Base-by-base conservation (phyloP, 2,797 vertebrate species). In the Notolabrus celidotus region DNA sequence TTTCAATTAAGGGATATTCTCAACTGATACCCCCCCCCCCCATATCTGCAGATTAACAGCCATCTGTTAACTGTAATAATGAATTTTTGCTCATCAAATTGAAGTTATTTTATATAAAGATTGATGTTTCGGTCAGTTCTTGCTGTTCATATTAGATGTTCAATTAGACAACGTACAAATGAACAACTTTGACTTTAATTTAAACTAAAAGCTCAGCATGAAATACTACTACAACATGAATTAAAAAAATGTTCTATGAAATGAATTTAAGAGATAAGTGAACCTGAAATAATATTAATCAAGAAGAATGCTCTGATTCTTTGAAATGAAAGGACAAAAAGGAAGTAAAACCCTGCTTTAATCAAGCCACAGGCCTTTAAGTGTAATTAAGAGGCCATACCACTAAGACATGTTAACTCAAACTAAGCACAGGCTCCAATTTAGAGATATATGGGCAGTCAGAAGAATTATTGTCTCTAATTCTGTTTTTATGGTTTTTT, bases 41-140 rank as follows among this genome's bases (percentile, higher is more conserved):
- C 14, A n/a, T 53, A 65, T 67, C 33, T 61, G 20, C 54, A 63
- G 65, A 80, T 85, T 84, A 77, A 71, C 25, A 63, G 23, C 73
- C 71, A 80, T 80, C 83, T 82, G 67, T 77, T 73, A 65, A 42
- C 14, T 68, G 27, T 64, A 78, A 71, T 77, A 56, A 71, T 53
- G 34, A 11, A 66, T 67, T 77, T 78, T 31, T 39, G 23, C 47
- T 59, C 43, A 75, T 65, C 54, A 65, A 62, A 71, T 76, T 12
- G 47, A 66, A 71, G 80, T 57, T 6, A 54, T 39, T 38, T 27
- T 23, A 25, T n/a, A 67, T 75, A 71, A 25, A 62, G 42, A 68
- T 34, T 72, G 42, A 79, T 69, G 69, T n/a, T 59, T 36, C 2
- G 1, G 17, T 52, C 10, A 50, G 5, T 62, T 54, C 6, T 63